Conservation (phyloP, 2,888 invertebrate genomes). For the Achlya flavicornis region DNA sequence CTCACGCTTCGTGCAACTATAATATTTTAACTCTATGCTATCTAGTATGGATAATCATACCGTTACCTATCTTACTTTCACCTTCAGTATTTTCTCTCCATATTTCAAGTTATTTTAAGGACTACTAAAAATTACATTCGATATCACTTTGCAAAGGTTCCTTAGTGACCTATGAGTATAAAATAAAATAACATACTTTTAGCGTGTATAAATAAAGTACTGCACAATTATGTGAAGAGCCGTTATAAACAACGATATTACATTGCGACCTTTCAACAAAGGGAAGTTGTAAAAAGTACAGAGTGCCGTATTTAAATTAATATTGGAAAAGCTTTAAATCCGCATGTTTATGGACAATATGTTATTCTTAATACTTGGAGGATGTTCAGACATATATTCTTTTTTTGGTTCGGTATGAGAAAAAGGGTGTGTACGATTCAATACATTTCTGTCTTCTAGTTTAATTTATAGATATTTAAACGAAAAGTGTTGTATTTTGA, state of each 20-base stretch:
- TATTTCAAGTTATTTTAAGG: no score
- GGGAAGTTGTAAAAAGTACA: slow-evolving; percentile 4
- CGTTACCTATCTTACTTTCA: no score
- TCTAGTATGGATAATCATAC: no score
- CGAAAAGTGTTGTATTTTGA: no score
- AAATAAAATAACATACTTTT: slow-evolving; percentile 2
- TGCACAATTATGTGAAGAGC: background rate
- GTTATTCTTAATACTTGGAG: slow-evolving; percentile 2
- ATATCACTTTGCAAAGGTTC: no score
- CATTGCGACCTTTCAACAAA: background rate
- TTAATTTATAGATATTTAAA: no score
- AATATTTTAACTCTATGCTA: no score
- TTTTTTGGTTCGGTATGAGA: background rate
- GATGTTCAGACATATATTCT: background rate
- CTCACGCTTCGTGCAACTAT: no score
- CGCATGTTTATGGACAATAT: slow-evolving; percentile 1
- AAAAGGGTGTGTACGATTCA: no score
- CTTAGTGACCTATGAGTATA: background rate
- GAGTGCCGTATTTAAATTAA: slow-evolving; percentile 2
- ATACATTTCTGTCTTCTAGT: no score
- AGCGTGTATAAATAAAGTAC: background rate
- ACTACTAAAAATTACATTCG: no score
- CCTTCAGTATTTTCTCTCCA: no score
- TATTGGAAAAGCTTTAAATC: background rate
- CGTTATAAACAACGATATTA: background rate